Evolutionary conservation across 2,797 vertebrate genomes (phyloP), one percentile per base, ranked within the genome.

Genomic region (Mus caroli): DNA sequence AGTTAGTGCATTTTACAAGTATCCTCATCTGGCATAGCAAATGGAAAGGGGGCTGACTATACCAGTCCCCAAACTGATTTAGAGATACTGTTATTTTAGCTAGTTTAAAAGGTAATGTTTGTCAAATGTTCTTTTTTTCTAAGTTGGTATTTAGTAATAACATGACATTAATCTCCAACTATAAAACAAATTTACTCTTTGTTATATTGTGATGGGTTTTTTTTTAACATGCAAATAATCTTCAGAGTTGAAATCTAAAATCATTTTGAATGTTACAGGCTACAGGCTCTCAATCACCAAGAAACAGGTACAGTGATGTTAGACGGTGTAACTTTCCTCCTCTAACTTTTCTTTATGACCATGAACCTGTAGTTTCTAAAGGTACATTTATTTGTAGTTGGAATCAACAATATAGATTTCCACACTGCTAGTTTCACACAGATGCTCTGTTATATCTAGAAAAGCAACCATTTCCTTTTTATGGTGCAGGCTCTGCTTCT

Each of bases 381-480:
- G 88, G 64, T 94, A 95, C 54, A 91, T 94, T 96, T 31, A 52
- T 94, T 91, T 94, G 76, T 83, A 96, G 93, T 82, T 96, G 88
- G 96, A 97, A 96, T 93, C 91, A 97, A 60, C 90, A 97, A 92
- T 24, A 87, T 60, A 95, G 96, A 96, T 96, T 80, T 96, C 88
- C 83, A 97, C 97, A 94, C 94, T 96, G 96, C 95, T 95, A 77
- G 97, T 92, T 96, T 97, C 91, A 89, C 96, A 96, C 31, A 28
- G 94, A 95, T 85, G 79, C 92, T 96, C 91, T 88, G 90, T 87
- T 93, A 96, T 96, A 88, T 40, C 96, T 93, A 91, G 64, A 17
- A 6, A 40, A 97, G 94, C 10, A 20, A 87, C 15, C 71, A 0
- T 96, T 85, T 97, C 96, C 96, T 96, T 96, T 96, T 93, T 43